Percentiles rank a stretch among this genome's conserved stretches.
These are phyloP conservation scores for Paedocypris micromegethes DNA, from an alignment of 2,797 vertebrate species.

Conservation along the genomic window DNA sequence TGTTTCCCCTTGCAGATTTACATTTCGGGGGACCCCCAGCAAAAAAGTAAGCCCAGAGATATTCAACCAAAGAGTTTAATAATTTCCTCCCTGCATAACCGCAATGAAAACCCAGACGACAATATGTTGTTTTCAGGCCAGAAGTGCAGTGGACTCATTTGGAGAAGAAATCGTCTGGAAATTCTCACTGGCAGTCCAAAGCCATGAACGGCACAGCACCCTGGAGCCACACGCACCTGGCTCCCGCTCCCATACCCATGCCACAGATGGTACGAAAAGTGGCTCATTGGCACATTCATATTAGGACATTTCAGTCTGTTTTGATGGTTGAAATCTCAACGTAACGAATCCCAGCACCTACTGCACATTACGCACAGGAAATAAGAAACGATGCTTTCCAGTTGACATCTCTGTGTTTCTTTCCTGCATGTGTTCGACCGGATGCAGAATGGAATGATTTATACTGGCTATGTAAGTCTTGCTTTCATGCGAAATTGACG, in stretches of 20 bases:
- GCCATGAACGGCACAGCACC: slow-evolving; percentile 71
- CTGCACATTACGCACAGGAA: too few species aligned
- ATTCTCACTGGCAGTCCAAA: slow-evolving; percentile 74
- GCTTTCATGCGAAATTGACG: slow-evolving; percentile 9
- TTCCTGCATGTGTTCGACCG: slow-evolving; percentile 38
- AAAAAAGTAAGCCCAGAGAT: slow-evolving; percentile 77
- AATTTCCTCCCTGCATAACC: background rate
- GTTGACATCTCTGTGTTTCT: slow-evolving; percentile 33
- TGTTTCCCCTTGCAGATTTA: slow-evolving; percentile 68
- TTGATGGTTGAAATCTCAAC: background rate
- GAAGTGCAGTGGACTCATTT: slow-evolving; percentile 77
- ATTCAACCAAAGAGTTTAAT: background rate
- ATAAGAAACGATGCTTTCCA: background rate
- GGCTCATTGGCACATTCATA: slow-evolving; percentile 60
- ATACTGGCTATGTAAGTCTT: slow-evolving; percentile 82
- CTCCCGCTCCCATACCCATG: slow-evolving; percentile 47
- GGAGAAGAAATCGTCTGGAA: slow-evolving; percentile 73
- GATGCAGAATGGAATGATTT: slow-evolving; percentile 80
- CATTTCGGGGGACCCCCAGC: slow-evolving; percentile 80
- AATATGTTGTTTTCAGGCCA: slow-evolving; percentile 60
- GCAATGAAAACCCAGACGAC: background rate
- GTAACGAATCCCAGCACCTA: too few species aligned
- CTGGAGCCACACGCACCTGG: slow-evolving; percentile 72
- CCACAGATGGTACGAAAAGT: slow-evolving; percentile 53
- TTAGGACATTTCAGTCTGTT: slow-evolving; percentile 51